Base-by-base conservation (phyloP, 37 sponge, comb jelly and placozoan species). In the Halisarca cf. caerulea region DNA sequence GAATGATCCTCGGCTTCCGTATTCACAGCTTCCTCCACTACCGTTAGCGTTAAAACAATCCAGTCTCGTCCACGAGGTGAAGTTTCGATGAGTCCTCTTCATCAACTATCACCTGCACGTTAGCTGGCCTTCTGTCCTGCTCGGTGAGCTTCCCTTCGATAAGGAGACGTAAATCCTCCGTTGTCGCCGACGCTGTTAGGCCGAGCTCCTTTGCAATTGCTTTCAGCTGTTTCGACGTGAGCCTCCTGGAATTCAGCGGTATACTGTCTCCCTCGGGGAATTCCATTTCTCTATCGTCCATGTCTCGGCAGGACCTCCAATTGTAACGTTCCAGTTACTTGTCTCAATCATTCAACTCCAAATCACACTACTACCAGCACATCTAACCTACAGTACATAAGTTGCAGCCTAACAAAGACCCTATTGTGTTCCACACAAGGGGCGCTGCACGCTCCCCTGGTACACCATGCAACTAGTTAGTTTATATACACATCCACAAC, bases 261-360 rank as follows among this genome's bases (percentile, higher is more conserved):
- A n/a, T n/a, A n/a, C n/a, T n/a, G n/a, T n/a, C n/a, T n/a, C n/a
- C n/a, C n/a, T n/a, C n/a, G n/a, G n/a, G n/a, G n/a, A n/a, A 59
- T 59, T n/a, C n/a, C n/a, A n/a, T n/a, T n/a, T n/a, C n/a, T n/a
- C n/a, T n/a, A n/a, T n/a, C n/a, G 60, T n/a, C 25, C 25, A 27
- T 27, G 43, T 72, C 75, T 72, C 35, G 75, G 75, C 35, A 34
- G 75, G 75, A 72, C 75, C 75, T 72, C 75, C 75, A 72, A 42
- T 3, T 59, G 60, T 59, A 59, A 27, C 60, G 7, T 59, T 59
- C 7, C 60, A 17, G 17, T 54, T 11, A 66, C n/a, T n/a, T n/a
- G n/a, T n/a, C n/a, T n/a, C n/a, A n/a, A n/a, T n/a, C n/a, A n/a
- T n/a, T n/a, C n/a, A n/a, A n/a, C n/a, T n/a, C n/a, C n/a, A n/a